Evolutionary conservation across 2,113 vertebrate species (phyloP), one percentile per base, ranked within the genome.

Genomic region (Orthochromis malagaraziensis): DNA sequence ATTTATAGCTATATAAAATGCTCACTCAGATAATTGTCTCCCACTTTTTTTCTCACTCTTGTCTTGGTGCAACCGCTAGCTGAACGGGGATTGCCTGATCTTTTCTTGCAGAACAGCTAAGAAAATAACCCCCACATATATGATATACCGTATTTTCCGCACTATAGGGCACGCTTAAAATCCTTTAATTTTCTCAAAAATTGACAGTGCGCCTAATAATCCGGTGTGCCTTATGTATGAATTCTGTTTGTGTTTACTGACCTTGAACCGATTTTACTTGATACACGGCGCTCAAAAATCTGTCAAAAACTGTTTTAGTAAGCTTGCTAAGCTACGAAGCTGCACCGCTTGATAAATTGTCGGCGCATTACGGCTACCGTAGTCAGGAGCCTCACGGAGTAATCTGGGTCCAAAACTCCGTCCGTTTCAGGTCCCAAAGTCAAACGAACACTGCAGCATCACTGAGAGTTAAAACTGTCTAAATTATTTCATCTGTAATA

Each of bases 291-390:
- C 0, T 60, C 2, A 10, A 60, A 60, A 17, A 19, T 17, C 29
- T 60, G 16, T 33, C 29, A 60, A 31, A 60, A 17, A 33, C 5
- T 60, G 5, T 60, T 60, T 33, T 33, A 10, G 16, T 60, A 60
- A 10, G 57, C 29, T 60, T 60, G 3, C 3, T 31, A 60, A 60
- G 57, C 14, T 58, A 58, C 3, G 0, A 2, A 58, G 57, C 26
- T 2, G 5, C 8, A 1, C 2, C 1, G 2, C 26, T 60, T 17
- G 14, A 60, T 60, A 31, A 17, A 60, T 60, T 1, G 8, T 60
- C 14, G 0, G 14, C 0, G 8, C 8, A 17, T 60, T 60, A 17
- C 1, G 0, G 8, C 57, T 60, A 4, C 8, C 1, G 3, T 60
- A 60, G 26, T 31, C 57, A 31, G 57, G 57, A 60, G 8, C 26